Percentiles rank a stretch among this genome's conserved stretches.
phyloP scores from a whole-genome alignment of 2,113 vertebrate species.

The Pteronura brasiliensis region DNA sequence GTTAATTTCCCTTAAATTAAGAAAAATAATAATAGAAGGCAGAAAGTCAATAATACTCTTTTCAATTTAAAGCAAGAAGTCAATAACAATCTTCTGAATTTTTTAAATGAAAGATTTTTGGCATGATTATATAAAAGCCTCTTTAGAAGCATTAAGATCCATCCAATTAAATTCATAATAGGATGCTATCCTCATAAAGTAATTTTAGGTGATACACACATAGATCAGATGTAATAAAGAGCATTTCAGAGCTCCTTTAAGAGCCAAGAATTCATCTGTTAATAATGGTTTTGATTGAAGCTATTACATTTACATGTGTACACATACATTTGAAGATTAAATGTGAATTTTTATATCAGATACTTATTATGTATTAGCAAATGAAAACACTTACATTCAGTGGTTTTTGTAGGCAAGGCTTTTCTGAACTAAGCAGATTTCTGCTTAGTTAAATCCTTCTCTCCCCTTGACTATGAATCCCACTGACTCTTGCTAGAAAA shows the following conservation, averaged over 20 bases:
- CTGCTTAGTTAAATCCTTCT: constrained; percentile 57
- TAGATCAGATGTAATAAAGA: background rate
- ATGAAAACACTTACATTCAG: background rate
- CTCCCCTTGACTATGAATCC: constrained; percentile 58
- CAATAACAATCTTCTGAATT: background rate
- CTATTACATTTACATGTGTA: background rate
- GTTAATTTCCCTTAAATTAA: background rate
- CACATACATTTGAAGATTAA: background rate
- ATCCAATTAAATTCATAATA: background rate
- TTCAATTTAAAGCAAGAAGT: constrained; percentile 1
- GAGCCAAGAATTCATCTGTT: background rate
- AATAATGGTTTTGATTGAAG: background rate
- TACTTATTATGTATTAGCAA: constrained; percentile 43
- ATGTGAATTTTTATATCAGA: background rate
- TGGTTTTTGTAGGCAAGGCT: background rate
- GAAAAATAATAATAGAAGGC: background rate
- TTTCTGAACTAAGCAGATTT: constrained; percentile 19
- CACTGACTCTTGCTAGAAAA: constrained; percentile 58
- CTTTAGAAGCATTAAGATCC: background rate
- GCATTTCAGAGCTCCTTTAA: background rate
- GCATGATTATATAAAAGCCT: background rate
- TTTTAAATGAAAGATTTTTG: constrained; percentile 14
- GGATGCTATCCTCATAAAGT: background rate
- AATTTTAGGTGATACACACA: background rate
- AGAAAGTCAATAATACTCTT: background rate